Evolutionary conservation across 2,888 invertebrate species (phyloP), one percentile per base, ranked within the genome.

Genomic region (Diarsia brunnea): DNA sequence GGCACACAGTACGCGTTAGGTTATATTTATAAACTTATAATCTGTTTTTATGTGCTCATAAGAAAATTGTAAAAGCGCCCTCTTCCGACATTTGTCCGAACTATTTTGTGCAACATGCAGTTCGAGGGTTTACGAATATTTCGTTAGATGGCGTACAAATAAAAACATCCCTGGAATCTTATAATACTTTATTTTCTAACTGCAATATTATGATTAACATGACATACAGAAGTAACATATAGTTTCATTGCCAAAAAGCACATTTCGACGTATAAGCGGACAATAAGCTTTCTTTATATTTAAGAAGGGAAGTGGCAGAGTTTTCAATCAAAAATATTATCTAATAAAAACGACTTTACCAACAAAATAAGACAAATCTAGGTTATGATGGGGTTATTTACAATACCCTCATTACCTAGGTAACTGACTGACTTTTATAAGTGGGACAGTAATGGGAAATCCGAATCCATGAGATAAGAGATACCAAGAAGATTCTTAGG

Each of bases 141-240:
- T 16, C 19, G 58, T 43, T 60, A 73, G 75, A 75, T 73, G 75
- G 75, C 58, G 58, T 24, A 27, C 1, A 49, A 49, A 60, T 43
- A 43, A 75, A 73, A 49, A 16, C 27, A 73, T 19, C 4, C 21
- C n/a, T n/a, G n/a, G 5, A 27, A 47, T 19, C n/a, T 14, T n/a
- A 27, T 2, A 16, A 8, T 38, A 47, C 8, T 60, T 76, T 38
- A 55, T 47, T 75, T 31, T 63, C 12, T 45, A 51, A 43, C n/a
- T n/a, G n/a, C n/a, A n/a, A n/a, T n/a, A n/a, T 31, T 31, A 31
- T 31, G 31, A 31, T 31, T n/a, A 4, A n/a, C 45, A 47, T 24
- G 1, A 21, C 2, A 43, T 5, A 38, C 12, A 11, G 1, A 21
- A 31, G 21, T 47, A 38, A 75, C 27, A 60, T 73, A 49, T 21